A percentile compares a stretch with the other conserved stretches of the same genome.
phyloP scores from a whole-genome alignment of 2,113 vertebrate genomes.

The Periophthalmodon schlosseri region DNA sequence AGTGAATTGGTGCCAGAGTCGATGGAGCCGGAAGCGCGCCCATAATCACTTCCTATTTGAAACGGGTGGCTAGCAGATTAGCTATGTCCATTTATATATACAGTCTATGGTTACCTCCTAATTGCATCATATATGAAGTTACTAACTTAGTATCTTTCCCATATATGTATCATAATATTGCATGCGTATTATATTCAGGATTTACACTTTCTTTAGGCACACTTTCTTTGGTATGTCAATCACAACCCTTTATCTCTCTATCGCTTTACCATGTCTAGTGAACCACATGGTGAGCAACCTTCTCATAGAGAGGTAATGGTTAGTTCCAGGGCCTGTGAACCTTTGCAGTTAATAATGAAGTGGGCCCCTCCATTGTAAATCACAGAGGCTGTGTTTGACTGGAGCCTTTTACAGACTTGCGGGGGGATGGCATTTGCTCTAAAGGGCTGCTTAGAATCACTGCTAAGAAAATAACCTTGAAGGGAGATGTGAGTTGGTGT shows the following conservation, averaged over 20 bases:
- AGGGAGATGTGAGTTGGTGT: neutral
- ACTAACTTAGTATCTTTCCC: too few relatives aligned
- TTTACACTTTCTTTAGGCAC: neutral
- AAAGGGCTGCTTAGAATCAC: conserved; percentile 21
- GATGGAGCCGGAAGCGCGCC: too few relatives aligned
- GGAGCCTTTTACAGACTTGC: conserved; percentile 50
- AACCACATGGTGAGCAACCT: conserved; percentile 51
- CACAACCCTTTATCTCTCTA: conserved; percentile 39
- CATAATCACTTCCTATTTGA: too few relatives aligned
- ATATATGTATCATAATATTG: too few relatives aligned
- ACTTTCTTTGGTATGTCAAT: neutral
- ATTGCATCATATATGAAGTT: too few relatives aligned
- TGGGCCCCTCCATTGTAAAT: conserved; percentile 65
- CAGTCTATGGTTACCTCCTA: too few relatives aligned
- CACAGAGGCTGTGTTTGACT: conserved; percentile 59
- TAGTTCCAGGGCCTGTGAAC: conserved; percentile 43
- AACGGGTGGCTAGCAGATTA: too few relatives aligned
- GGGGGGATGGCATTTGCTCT: conserved; percentile 50
- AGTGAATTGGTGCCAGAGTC: too few relatives aligned
- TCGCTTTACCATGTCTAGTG: conserved; percentile 57
- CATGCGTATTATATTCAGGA: too few relatives aligned
- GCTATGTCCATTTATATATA: too few relatives aligned
- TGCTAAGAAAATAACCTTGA: conserved; percentile 26
- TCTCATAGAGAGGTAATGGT: conserved; percentile 58
- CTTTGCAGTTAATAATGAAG: conserved; percentile 62